phyloP scores from a whole-genome alignment of 2,888 invertebrate species.

The Platycnemis pennipes region DNA sequence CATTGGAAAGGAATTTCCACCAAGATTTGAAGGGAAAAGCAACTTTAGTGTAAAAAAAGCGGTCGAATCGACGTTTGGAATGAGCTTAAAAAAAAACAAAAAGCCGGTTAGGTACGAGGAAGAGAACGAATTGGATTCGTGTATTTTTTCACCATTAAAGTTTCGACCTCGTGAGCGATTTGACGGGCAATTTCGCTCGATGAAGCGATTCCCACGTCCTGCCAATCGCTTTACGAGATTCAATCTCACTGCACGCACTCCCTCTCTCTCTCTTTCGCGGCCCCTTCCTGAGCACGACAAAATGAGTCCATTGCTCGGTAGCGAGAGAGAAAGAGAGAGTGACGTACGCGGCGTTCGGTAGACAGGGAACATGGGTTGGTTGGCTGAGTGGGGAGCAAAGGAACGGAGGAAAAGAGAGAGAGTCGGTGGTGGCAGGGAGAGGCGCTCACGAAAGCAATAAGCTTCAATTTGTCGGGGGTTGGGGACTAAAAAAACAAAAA shows the following conservation, averaged over 20 bases:
- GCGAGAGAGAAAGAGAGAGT: no score
- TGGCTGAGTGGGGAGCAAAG: no score
- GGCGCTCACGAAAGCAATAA: slow-evolving; percentile 5
- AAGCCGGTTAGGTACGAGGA: neutral
- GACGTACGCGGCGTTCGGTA: slow-evolving; percentile 14
- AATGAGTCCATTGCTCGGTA: slow-evolving; percentile 33
- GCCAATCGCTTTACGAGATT: slow-evolving; percentile 48
- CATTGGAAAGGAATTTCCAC: neutral
- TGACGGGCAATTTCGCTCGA: slow-evolving; percentile 49
- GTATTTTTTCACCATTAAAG: slow-evolving; percentile 30
- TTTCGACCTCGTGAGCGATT: slow-evolving; percentile 22
- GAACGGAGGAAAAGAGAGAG: neutral
- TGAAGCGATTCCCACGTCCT: slow-evolving; percentile 55
- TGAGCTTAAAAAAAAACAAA: neutral
- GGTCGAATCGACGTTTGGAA: neutral
- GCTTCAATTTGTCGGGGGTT: neutral
- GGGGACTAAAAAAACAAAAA: neutral
- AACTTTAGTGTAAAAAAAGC: neutral
- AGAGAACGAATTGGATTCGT: slow-evolving; percentile 28
- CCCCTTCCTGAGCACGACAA: neutral
- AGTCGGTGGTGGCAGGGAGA: neutral
- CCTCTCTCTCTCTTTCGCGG: neutral
- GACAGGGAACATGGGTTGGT: neutral
- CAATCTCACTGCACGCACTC: slow-evolving; percentile 37
- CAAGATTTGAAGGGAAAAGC: neutral